Evolutionary conservation across 1,140 invertebrate species (phyloP), one percentile per base, ranked within the genome.

Genomic region (Drosophila tristis): DNA sequence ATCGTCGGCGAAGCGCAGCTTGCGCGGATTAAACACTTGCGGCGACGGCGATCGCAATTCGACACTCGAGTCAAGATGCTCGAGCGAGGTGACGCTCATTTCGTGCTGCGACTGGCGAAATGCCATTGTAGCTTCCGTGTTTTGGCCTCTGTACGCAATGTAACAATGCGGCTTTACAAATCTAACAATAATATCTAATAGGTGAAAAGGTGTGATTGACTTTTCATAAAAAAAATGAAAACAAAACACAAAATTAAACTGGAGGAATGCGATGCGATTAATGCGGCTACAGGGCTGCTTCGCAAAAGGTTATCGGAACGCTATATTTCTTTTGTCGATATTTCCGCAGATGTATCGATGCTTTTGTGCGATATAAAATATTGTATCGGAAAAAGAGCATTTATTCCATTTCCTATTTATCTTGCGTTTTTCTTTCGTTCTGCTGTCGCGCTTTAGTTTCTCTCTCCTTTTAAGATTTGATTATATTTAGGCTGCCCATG

Each of bases 31-130:
- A 35, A 91, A 85, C 48, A 78, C 51, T 54, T 80, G 53, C 44
- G 86, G 77, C 50, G 85, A 71, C 26, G 85, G 90, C 7, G 90
- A 91, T 48, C 70, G 71, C 90, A 91, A 78, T 49, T 91, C 90
- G 49, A 91, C 80, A 50, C 85, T 90, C 8, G 85, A 89, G 49
- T 89, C 86, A 8, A 39, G 35, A 39, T 39, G 11, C 35, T 39
- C 35, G 20, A 90, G 77, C 50, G 80, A 89, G 44, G 74, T 68
- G 76, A 76, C 66, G 81, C 81, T 85, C 60, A 65, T 74, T 58
- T 85, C 81, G 61, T 89, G 84, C 42, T 89, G 78, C 42, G 85
- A 55, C 65, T 84, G 78, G 76, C 84, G 84, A 66, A 89, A 89
- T 26, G 84, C 84, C 84, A 89, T 89, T 9, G 44, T 68, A 49